Evolutionary conservation across 2,113 vertebrate genomes (phyloP).

Genomic region (Atractosteus spatula): DNA sequence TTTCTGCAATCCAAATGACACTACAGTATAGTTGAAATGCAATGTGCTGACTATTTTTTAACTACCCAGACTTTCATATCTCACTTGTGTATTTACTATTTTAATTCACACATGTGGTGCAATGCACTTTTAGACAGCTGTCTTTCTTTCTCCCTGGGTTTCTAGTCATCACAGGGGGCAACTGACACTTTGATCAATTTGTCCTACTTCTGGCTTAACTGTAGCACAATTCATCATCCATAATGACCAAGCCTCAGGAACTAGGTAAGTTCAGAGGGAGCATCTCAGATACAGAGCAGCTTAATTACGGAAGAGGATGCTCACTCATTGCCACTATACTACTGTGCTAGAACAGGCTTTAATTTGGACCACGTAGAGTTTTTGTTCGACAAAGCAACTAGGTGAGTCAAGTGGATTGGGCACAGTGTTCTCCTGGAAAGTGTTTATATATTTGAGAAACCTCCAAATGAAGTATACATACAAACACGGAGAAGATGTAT

Average conservation of each 20-base stretch:
- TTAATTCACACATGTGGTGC: too few species aligned
- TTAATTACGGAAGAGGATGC: slow-evolving; percentile 64
- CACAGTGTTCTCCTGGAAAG: slow-evolving; percentile 9
- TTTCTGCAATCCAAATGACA: too few species aligned
- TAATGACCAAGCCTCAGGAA: slow-evolving; percentile 62
- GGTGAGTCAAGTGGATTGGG: slow-evolving; percentile 22
- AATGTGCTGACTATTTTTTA: slow-evolving; percentile 28
- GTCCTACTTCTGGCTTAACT: slow-evolving; percentile 73
- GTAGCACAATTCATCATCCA: slow-evolving; percentile 74
- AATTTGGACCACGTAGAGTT: slow-evolving; percentile 24
- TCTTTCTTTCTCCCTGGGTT: slow-evolving; percentile 55
- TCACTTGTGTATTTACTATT: slow-evolving; percentile 15
- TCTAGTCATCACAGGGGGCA: slow-evolving; percentile 67
- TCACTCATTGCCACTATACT: slow-evolving; percentile 37
- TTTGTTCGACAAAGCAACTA: slow-evolving; percentile 13
- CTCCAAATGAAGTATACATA: too few species aligned
- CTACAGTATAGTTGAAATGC: not conserved
- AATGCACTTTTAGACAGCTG: slow-evolving; percentile 24
- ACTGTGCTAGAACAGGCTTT: slow-evolving; percentile 43
- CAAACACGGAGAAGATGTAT: too few species aligned
- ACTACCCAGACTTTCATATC: slow-evolving; percentile 59
- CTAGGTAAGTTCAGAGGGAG: slow-evolving; percentile 47
- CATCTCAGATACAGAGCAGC: slow-evolving; percentile 51
- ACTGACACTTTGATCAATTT: slow-evolving; percentile 77
- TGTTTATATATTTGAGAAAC: not conserved